A percentile compares a stretch with the other conserved stretches of the same genome.
These are phyloP conservation scores for Sebastes melanostomus DNA, from an alignment of 2,797 vertebrate species.

Conservation along the genomic window DNA sequence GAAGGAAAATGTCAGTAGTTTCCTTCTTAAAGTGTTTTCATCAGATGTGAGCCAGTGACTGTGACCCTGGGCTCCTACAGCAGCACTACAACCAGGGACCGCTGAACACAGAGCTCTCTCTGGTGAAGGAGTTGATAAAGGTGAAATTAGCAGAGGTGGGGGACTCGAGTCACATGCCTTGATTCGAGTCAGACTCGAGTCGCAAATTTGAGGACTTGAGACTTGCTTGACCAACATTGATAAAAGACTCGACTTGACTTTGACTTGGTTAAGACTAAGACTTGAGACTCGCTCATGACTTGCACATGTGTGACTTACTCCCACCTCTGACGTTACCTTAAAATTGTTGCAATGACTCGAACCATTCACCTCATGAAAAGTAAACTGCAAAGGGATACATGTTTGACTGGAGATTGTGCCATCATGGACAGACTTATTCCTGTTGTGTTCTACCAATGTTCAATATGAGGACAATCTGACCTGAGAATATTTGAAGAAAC, in stretches of 20 bases:
- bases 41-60: not conserved
- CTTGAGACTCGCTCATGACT: no score
- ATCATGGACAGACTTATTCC: conserved; percentile 1
- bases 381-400: not conserved
- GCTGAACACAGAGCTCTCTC: not conserved
- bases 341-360: not conserved
- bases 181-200: no score
- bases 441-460: not conserved
- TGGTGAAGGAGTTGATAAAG: not conserved
- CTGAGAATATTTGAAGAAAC: not conserved
- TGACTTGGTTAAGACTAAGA: no score
- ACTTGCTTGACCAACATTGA: no score
- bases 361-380: not conserved
- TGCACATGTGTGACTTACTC: no score
- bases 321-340: not conserved
- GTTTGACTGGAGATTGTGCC: not conserved
- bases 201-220: no score
- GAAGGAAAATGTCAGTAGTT: not conserved
- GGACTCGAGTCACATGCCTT: no score
- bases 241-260: no score
- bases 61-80: not conserved
- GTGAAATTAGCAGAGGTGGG: not conserved
- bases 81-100: not conserved
- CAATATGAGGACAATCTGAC: not conserved
- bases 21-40: not conserved